Conservation (phyloP, 2,113 vertebrate species). For the Cyanoliseus patagonus region DNA sequence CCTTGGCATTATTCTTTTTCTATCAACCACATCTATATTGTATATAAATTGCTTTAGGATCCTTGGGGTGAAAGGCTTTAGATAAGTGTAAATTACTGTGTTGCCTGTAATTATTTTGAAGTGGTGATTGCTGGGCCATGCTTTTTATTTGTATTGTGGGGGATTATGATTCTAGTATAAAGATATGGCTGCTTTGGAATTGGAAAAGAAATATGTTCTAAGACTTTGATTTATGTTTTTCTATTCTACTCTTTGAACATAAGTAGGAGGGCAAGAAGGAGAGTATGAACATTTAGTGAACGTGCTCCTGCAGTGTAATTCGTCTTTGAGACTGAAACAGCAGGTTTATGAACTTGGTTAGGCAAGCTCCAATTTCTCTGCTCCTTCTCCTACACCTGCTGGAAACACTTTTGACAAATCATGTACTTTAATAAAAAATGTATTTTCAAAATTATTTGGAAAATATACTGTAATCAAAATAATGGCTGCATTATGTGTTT, state of each 20-base stretch:
- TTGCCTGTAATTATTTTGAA: constrained; percentile 55
- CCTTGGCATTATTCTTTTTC: background rate
- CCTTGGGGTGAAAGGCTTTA: constrained; percentile 25
- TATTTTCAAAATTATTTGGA: background rate
- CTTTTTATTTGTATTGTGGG: constrained; percentile 8
- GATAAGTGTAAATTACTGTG: constrained; percentile 53
- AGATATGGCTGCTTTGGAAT: constrained; percentile 24
- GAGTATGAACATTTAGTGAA: constrained; percentile 44
- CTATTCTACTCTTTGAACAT: constrained; percentile 50
- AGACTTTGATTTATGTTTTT: constrained; percentile 68
- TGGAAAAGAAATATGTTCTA: constrained; percentile 35
- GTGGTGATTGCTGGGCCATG: background rate
- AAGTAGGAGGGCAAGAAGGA: constrained; percentile 57
- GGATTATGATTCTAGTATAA: constrained; percentile 2
- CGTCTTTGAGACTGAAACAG: constrained; percentile 53
- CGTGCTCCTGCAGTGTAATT: constrained; percentile 49
- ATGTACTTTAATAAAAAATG: background rate
- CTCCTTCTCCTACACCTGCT: constrained; percentile 2
- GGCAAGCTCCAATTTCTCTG: constrained; percentile 6
- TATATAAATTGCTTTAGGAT: constrained; percentile 42
- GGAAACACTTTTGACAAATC: background rate
- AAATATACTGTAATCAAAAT: background rate
- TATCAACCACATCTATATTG: constrained; percentile 26
- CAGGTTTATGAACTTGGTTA: constrained; percentile 46
- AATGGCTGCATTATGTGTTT: background rate